phyloP scores from a whole-genome alignment of 2,797 vertebrate genomes.

The Rousettus madagascariensis region DNA sequence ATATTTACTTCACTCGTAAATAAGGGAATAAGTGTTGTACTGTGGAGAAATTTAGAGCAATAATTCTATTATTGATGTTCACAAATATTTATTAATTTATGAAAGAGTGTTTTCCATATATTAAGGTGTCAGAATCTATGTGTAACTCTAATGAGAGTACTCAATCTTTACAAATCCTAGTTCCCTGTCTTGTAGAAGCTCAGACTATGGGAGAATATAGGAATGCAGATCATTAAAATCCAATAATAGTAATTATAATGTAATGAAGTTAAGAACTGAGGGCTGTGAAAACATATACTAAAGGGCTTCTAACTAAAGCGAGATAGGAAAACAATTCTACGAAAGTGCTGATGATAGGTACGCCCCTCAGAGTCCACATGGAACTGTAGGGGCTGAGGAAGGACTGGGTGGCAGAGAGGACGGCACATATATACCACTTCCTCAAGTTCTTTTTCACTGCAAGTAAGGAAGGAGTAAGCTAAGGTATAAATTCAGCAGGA shows the following conservation, averaged over 20 bases:
- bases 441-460: not conserved
- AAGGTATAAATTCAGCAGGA: not conserved
- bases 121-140: not conserved
- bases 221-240: not conserved
- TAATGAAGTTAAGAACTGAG: not conserved
- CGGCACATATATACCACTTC: not conserved
- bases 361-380: accelerated
- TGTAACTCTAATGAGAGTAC: not conserved
- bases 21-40: not conserved
- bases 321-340: not conserved
- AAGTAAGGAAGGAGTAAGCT: not conserved
- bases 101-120: constrained; percentile 12
- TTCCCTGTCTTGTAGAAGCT: not conserved
- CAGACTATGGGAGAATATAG: not conserved
- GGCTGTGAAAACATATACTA: not conserved
- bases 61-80: not conserved
- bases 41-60: not conserved
- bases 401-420: not conserved
- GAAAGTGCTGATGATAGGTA: not conserved
- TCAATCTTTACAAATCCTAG: not conserved
- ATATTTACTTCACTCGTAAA: not conserved
- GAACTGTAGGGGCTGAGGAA: not conserved
- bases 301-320: not conserved
- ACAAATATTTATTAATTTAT: constrained; percentile 2
- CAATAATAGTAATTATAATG: not conserved